Evolutionary conservation across 30 jellyfish, hydroid and myxozoan genomes (phyloP).

Genomic region (Aurelia coerulea): DNA sequence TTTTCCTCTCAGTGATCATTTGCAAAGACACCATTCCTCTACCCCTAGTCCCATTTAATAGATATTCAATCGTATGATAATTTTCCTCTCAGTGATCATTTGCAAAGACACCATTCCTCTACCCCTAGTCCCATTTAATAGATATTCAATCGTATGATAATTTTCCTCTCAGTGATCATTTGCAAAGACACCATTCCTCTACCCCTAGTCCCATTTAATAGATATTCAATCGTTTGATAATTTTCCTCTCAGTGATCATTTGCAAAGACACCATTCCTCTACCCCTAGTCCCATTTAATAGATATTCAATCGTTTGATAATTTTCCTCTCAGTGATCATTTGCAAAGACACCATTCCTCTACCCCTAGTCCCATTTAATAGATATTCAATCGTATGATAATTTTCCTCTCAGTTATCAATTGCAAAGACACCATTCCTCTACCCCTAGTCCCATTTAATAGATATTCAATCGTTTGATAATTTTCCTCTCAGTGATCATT

Average conservation of each 20-base stretch:
- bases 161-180: conserved; percentile 52
- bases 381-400: neutral
- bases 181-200: neutral
- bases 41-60: too few relatives aligned
- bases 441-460: too few relatives aligned
- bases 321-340: neutral
- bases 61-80: neutral
- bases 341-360: conserved; percentile 2
- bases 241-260: conserved; percentile 52
- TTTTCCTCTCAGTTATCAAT: conserved; percentile 52
- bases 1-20: conserved; percentile 52
- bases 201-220: too few relatives aligned
- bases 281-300: too few relatives aligned
- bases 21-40: neutral
- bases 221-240: neutral
- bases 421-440: neutral
- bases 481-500: conserved; percentile 52
- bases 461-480: neutral
- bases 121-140: too few relatives aligned
- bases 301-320: neutral
- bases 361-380: too few relatives aligned
- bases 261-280: neutral
- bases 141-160: neutral
- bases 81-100: conserved; percentile 52
- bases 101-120: conserved; percentile 27